phyloP scores from a whole-genome alignment of 2,888 invertebrate genomes.

The Brachyptera risi region DNA sequence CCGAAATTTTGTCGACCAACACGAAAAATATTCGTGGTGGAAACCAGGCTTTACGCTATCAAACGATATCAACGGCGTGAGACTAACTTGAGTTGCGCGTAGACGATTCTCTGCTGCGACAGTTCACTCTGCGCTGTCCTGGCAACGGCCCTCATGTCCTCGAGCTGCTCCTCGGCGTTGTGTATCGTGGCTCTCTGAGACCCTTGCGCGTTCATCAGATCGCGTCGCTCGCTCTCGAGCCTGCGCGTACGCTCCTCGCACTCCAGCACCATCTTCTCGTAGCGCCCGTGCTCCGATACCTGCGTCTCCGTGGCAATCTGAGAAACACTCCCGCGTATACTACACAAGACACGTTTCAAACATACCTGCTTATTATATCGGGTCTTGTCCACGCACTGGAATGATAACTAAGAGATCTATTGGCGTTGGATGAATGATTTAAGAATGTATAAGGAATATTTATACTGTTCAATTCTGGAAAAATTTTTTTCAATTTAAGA shows the following conservation, averaged over 20 bases:
- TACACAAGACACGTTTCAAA: background rate
- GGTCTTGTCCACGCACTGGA: too few relatives aligned
- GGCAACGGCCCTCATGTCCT: constrained; percentile 51
- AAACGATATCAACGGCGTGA: too few relatives aligned
- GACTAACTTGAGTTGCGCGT: constrained; percentile 56
- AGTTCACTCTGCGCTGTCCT: constrained; percentile 51
- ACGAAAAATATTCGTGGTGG: too few relatives aligned
- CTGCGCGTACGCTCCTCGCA: constrained; percentile 50
- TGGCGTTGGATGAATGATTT: too few relatives aligned
- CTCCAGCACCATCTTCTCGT: constrained; percentile 49
- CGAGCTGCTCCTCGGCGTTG: constrained; percentile 53
- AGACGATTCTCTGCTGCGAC: constrained; percentile 50
- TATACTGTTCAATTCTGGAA: too few relatives aligned
- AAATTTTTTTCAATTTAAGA: too few relatives aligned
- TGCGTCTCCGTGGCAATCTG: constrained; percentile 47
- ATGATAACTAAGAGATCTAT: too few relatives aligned
- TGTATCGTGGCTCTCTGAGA: constrained; percentile 50
- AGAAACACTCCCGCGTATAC: constrained; percentile 29
- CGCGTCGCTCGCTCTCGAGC: constrained; percentile 54
- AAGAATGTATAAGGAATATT: too few relatives aligned
- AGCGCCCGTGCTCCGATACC: constrained; percentile 47
- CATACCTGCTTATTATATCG: too few relatives aligned
- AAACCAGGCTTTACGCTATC: too few relatives aligned
- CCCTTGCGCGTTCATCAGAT: constrained; percentile 51
- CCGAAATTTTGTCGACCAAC: too few relatives aligned